Conservation (phyloP, 2,888 invertebrate species). For the Drosophila koepferae region DNA sequence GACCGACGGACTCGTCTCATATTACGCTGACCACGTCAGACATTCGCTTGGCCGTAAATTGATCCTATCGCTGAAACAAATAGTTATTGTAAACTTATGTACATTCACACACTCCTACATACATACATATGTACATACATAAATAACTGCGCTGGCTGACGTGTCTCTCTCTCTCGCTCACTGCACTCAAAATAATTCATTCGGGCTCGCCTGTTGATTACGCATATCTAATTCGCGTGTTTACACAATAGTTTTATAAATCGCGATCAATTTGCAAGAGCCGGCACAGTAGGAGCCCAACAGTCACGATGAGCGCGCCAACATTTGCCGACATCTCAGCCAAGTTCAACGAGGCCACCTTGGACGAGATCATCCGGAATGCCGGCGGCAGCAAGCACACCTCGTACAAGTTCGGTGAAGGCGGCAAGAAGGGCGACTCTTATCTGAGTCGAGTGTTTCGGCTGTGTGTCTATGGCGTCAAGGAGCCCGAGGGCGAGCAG, state of each 20-base stretch:
- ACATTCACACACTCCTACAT: background rate
- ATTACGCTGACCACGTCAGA: slow-evolving; percentile 35
- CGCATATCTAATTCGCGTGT: background rate
- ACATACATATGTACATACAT: background rate
- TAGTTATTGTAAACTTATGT: slow-evolving; percentile 8
- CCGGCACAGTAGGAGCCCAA: slow-evolving; percentile 31
- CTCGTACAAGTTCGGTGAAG: slow-evolving; percentile 85
- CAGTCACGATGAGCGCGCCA: slow-evolving; percentile 57
- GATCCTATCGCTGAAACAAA: slow-evolving; percentile 23
- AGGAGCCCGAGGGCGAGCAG: slow-evolving; percentile 53
- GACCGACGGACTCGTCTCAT: slow-evolving; percentile 11
- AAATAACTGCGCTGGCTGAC: slow-evolving; percentile 35
- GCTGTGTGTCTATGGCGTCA: slow-evolving; percentile 86
- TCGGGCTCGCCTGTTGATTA: slow-evolving; percentile 9
- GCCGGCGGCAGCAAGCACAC: slow-evolving; percentile 83
- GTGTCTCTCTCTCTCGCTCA: slow-evolving; percentile 44
- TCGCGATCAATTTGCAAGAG: background rate
- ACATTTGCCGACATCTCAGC: slow-evolving; percentile 82
- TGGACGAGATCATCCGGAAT: slow-evolving; percentile 84
- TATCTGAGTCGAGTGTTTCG: slow-evolving; percentile 89
- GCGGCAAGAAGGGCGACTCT: slow-evolving; percentile 88
- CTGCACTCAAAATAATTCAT: background rate
- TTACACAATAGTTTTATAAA: slow-evolving; percentile 34
- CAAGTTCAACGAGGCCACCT: slow-evolving; percentile 84
- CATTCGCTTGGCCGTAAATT: slow-evolving; percentile 13